These are phyloP conservation scores for Dendropsophus ebraccatus DNA, from an alignment of 2,113 vertebrate genomes.

Conservation along the genomic window DNA sequence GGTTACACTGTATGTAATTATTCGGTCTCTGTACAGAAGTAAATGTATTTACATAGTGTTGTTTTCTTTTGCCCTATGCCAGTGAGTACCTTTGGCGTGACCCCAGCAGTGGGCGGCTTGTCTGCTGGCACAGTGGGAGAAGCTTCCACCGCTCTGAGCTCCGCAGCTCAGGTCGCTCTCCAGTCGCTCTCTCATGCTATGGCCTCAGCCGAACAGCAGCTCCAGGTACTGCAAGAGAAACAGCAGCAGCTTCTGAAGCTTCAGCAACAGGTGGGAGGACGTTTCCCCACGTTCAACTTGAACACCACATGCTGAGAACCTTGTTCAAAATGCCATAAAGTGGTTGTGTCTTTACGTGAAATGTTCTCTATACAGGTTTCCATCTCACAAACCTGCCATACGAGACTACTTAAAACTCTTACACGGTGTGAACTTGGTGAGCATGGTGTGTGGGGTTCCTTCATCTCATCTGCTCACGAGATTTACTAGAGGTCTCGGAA, in stretches of 20 bases:
- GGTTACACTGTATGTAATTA: too few species aligned
- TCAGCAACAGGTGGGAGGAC: conserved; percentile 96
- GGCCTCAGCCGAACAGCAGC: conserved; percentile 99
- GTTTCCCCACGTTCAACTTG: conserved; percentile 74
- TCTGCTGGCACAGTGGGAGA: conserved; percentile 92
- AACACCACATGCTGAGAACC: conserved; percentile 72
- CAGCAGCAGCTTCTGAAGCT: conserved; percentile 99
- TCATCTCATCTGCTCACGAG: conserved; percentile 5
- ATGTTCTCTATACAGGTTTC: not conserved
- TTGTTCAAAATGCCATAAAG: conserved; percentile 22
- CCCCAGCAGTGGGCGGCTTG: conserved; percentile 90
- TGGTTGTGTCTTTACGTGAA: not conserved
- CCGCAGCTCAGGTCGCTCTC: conserved; percentile 97
- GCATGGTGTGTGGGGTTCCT: conserved; percentile 31
- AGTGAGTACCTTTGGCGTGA: conserved; percentile 98
- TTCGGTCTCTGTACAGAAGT: not conserved
- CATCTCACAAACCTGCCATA: not conserved
- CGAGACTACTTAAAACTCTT: not conserved
- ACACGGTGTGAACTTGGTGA: conserved; percentile 19
- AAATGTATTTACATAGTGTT: conserved; percentile 20
- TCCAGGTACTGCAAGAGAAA: conserved; percentile 99
- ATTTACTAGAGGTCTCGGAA: not conserved
- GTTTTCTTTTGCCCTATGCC: conserved; percentile 70
- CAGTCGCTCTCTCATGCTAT: conserved; percentile 99
- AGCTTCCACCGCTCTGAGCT: conserved; percentile 96